Percentiles rank a stretch among this genome's conserved stretches.
These are phyloP conservation scores for Atta colombica DNA, from an alignment of 1,140 invertebrate species.

Conservation along the genomic window DNA sequence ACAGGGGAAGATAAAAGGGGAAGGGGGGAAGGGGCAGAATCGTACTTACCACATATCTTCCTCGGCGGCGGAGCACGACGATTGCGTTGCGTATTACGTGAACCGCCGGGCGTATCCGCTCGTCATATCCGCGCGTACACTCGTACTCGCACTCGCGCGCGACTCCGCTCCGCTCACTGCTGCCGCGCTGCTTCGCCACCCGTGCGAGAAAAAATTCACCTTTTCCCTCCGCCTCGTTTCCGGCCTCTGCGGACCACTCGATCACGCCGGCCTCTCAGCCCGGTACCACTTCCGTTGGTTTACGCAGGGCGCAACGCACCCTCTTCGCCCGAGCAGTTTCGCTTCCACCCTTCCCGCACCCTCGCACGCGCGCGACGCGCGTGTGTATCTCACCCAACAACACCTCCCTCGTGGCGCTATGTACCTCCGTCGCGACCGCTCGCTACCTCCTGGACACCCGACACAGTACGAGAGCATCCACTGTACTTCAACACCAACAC, in stretches of 20 bases:
- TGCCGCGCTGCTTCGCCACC: background rate
- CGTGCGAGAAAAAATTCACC: conserved; percentile 1
- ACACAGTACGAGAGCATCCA: conserved; percentile 35
- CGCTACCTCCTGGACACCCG: conserved; percentile 39
- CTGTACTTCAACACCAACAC: conserved; percentile 42
- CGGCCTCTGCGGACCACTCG: background rate
- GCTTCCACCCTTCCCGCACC: background rate
- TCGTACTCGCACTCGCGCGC: conserved; percentile 53
- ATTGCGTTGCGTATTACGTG: conserved; percentile 78
- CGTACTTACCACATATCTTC: conserved; percentile 75
- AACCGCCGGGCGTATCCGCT: conserved; percentile 79
- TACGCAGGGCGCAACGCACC: conserved; percentile 53
- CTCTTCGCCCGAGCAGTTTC: conserved; percentile 14
- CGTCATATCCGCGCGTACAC: conserved; percentile 77
- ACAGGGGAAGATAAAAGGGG: background rate
- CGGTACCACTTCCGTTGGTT: conserved; percentile 6
- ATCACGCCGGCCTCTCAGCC: conserved; percentile 21
- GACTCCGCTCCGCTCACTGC: conserved; percentile 27
- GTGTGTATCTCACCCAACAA: background rate
- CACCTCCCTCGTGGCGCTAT: conserved; percentile 23
- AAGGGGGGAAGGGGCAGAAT: background rate
- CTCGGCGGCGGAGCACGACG: conserved; percentile 39
- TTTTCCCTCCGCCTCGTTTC: conserved; percentile 9
- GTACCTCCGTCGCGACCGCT: background rate
- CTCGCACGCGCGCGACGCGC: background rate